These are phyloP conservation scores for Enteromius afrohamiltoni DNA, from an alignment of 2,797 vertebrate genomes.

Conservation along the genomic window DNA sequence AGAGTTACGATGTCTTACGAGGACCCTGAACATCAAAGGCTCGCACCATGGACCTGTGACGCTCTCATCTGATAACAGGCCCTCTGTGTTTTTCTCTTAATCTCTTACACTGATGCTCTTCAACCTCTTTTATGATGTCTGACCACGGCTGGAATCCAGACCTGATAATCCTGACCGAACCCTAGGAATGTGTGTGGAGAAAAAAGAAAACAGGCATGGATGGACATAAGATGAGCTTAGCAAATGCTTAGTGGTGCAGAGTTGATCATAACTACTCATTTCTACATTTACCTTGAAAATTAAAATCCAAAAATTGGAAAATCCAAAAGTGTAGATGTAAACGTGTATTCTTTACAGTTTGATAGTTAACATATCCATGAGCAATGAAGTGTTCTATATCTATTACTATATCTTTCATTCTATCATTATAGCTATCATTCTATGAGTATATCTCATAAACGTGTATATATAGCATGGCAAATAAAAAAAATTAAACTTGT, in stretches of 20 bases:
- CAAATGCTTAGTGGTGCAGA: neutral
- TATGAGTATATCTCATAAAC: no score
- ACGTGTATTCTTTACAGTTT: no score
- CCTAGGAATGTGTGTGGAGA: conserved; percentile 61
- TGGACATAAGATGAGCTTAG: conserved; percentile 32
- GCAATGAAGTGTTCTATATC: no score
- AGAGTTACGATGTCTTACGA: conserved; percentile 61
- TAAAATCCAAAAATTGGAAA: neutral
- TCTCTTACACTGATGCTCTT: conserved; percentile 72
- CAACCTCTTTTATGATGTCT: conserved; percentile 74
- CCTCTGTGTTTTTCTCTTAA: conserved; percentile 71
- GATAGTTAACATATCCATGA: no score
- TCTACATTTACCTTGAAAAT: neutral
- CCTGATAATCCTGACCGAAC: conserved; percentile 72
- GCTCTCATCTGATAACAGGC: conserved; percentile 76
- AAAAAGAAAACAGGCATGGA: conserved; percentile 61
- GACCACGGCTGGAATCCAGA: conserved; percentile 74
- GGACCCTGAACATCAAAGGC: conserved; percentile 66
- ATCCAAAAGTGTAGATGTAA: neutral
- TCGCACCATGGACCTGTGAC: conserved; percentile 73
- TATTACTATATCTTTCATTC: no score
- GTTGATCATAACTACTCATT: neutral
- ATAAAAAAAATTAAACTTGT: no score
- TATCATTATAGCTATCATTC: no score
- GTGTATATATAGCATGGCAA: no score